phyloP scores from a whole-genome alignment of 2,797 vertebrate species.

The Anisognathus igniventris region DNA sequence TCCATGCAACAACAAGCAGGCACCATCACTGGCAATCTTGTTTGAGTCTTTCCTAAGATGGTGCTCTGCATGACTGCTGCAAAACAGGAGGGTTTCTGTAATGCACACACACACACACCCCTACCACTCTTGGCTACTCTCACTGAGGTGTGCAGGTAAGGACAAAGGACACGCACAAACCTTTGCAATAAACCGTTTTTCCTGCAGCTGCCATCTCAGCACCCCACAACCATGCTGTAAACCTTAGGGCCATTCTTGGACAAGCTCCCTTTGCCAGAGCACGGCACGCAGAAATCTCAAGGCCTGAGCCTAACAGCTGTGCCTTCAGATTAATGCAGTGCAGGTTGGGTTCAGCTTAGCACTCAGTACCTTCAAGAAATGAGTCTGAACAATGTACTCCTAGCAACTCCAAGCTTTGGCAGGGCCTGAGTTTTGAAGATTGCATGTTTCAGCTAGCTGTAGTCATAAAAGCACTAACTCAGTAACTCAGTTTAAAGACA shows the following conservation, averaged over 20 bases:
- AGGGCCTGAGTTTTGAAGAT: background rate
- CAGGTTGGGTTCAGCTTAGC: background rate
- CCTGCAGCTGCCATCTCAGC: background rate
- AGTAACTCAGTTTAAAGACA: background rate
- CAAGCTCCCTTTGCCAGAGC: background rate
- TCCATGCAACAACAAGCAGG: background rate
- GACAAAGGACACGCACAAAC: background rate
- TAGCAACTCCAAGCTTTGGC: background rate
- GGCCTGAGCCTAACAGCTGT: background rate
- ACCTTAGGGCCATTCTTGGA: background rate
- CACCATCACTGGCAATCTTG: background rate
- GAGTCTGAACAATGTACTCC: background rate
- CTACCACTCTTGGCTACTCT: background rate
- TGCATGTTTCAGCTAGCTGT: background rate
- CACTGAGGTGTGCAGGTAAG: background rate
- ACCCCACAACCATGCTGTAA: background rate
- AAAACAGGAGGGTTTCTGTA: background rate
- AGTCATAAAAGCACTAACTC: background rate
- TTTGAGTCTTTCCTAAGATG: background rate
- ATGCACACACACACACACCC: accelerated
- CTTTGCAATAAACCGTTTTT: background rate
- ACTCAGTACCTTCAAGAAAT: background rate
- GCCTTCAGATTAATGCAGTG: background rate
- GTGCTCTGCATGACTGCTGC: background rate
- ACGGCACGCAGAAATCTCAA: background rate